Evolutionary conservation across 2,888 invertebrate species (phyloP).

Genomic region (Chrysolina haemoptera): DNA sequence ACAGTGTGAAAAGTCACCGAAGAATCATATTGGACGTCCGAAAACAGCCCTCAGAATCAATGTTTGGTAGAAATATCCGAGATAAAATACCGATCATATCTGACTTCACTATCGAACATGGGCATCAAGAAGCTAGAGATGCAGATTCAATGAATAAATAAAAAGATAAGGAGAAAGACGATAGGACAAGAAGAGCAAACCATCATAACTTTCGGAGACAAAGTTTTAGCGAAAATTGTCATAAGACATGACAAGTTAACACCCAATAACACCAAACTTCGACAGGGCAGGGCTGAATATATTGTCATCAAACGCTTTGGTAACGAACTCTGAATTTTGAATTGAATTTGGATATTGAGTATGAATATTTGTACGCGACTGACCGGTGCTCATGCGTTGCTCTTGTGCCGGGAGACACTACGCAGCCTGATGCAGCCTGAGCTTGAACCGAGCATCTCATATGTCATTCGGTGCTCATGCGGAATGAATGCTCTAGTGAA

Average conservation of each 20-base stretch:
- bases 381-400: too few relatives aligned
- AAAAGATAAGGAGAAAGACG: conserved; percentile 53
- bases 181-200: conserved; percentile 44
- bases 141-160: conserved; percentile 51
- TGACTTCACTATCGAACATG: conserved; percentile 32
- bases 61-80: conserved; percentile 51
- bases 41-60: conserved; percentile 53
- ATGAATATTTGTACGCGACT: too few relatives aligned
- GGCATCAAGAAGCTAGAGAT: conserved; percentile 49
- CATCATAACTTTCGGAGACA: conserved; percentile 39
- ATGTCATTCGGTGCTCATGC: too few relatives aligned
- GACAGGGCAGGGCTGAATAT: conserved; percentile 21
- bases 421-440: too few relatives aligned
- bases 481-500: too few relatives aligned
- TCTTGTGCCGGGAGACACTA: too few relatives aligned
- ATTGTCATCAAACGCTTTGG: conserved; percentile 30
- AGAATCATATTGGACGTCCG: conserved; percentile 41
- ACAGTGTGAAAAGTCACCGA: not conserved
- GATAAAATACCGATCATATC: conserved; percentile 52
- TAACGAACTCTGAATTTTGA: too few relatives aligned
- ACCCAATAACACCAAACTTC: conserved; percentile 14
- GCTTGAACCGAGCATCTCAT: too few relatives aligned
- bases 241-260: conserved; percentile 30
- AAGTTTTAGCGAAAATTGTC: conserved; percentile 38
- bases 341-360: too few relatives aligned